These are phyloP conservation scores for Argya squamiceps DNA, from an alignment of 2,797 vertebrate genomes.

Conservation along the genomic window DNA sequence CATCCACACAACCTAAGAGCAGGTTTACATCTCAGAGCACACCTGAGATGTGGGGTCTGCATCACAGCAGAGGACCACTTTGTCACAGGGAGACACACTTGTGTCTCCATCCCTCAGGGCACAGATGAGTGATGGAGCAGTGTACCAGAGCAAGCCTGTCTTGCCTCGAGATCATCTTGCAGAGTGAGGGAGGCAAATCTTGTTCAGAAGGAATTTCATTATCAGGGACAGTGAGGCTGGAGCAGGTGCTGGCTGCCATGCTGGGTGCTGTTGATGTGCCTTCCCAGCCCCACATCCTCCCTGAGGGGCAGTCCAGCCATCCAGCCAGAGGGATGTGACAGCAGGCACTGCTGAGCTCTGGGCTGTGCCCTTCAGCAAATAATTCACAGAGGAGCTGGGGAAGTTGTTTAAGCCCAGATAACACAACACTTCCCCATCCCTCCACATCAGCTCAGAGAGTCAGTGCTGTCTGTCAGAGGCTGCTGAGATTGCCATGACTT, in stretches of 20 bases:
- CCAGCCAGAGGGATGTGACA: not conserved
- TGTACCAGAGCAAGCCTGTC: not conserved
- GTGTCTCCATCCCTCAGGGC: not conserved
- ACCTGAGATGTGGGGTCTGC: not conserved
- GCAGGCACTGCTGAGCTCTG: not conserved
- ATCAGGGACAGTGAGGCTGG: not conserved
- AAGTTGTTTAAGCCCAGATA: not conserved
- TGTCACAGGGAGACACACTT: not conserved
- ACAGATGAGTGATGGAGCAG: not conserved
- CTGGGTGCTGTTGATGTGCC: not conserved
- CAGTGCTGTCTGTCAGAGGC: not conserved
- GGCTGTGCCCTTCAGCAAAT: not conserved
- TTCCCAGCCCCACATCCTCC: not conserved
- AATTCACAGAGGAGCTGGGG: not conserved
- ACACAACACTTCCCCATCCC: not conserved
- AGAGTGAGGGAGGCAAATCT: not conserved
- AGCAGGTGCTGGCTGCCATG: not conserved
- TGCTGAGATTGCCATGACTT: not conserved
- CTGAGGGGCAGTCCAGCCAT: not conserved
- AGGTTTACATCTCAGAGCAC: not conserved
- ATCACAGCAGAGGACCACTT: not conserved
- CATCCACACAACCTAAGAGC: not conserved
- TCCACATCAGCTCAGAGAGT: not conserved
- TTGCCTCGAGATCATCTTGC: not conserved
- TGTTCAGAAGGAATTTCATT: not conserved